Conservation (phyloP, 2,797 vertebrate species). For the Sebastes oblongus region DNA sequence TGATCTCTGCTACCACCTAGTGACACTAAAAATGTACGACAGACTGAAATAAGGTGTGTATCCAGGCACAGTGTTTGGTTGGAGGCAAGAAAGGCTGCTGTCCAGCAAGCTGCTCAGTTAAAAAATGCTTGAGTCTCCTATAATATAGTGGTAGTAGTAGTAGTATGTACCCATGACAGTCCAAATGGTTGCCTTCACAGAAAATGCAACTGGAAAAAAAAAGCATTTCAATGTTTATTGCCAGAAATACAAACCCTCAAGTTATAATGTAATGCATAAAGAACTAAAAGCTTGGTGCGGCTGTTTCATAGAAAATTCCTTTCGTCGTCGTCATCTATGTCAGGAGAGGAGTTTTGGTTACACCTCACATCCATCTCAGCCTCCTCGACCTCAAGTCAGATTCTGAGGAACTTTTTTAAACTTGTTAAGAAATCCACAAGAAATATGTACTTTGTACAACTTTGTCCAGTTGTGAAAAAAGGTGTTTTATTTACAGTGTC, state of each 20-base stretch:
- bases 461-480: too few species aligned
- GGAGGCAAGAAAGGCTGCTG: neutral
- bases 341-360: neutral
- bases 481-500: too few species aligned
- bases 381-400: neutral
- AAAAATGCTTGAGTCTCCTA: neutral
- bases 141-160: neutral
- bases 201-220: neutral
- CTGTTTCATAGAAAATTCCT: neutral
- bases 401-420: neutral
- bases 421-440: neutral
- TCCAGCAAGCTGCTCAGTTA: neutral
- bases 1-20: slow-evolving; percentile 56
- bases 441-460: neutral
- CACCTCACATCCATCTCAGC: neutral
- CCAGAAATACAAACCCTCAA: slow-evolving; percentile 2
- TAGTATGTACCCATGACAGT: neutral
- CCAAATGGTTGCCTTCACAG: neutral
- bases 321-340: neutral
- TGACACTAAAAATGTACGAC: slow-evolving; percentile 17
- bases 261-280: neutral
- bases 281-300: neutral
- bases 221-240: slow-evolving; percentile 17
- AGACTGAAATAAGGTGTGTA: neutral
- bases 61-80: neutral